Evolutionary conservation across 2,797 vertebrate species (phyloP), one percentile per base, ranked within the genome.

Genomic region (Danio aesculapii): DNA sequence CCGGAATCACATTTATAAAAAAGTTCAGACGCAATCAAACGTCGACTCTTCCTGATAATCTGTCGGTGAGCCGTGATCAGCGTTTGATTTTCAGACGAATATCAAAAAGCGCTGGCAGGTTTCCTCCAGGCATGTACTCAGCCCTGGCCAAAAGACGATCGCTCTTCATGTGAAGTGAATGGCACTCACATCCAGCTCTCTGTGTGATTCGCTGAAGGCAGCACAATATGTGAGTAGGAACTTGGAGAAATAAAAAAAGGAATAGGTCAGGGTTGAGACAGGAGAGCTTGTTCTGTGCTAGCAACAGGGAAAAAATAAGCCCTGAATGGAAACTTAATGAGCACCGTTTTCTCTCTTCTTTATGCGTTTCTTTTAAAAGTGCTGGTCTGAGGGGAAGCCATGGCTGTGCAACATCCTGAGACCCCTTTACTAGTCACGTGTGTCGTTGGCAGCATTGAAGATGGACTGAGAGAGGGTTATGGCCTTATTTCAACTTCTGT

Each of bases 21-120:
- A 74, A 77, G 17, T 70, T 70, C 44, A 82, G 81, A 71, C 6
- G 13, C 78, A 75, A 83, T 78, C 81, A 81, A 81, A 85, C 59
- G 50, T 57, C 71, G 50, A 66, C 52, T 81, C 59, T 71, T 50
- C 58, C 57, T 76, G 67, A 81, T 66, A 69, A 77, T 49, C 44
- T 52, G 64, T 49, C 30, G 6, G 62, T 77, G 55, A 69, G 55
- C 58, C 10, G 8, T 57, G 69, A 79, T 72, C 59, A 49, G 44
- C 6, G 12, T 73, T 67, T 81, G 79, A 73, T 81, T 59, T n/a
- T 66, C 62, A 41, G 79, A 57, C 21, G 4, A 57, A 49, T 57
- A 59, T 81, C 62, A 74, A 66, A 30, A 80, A 64, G 41, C 61
- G 11, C 63, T 74, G 61, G 43, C 52, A 66, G 62, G 79, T 57